Percentiles rank a stretch among this genome's conserved stretches.
Evolutionary conservation across 2,888 invertebrate species (phyloP).

Genomic region (Eurytoma californica): DNA sequence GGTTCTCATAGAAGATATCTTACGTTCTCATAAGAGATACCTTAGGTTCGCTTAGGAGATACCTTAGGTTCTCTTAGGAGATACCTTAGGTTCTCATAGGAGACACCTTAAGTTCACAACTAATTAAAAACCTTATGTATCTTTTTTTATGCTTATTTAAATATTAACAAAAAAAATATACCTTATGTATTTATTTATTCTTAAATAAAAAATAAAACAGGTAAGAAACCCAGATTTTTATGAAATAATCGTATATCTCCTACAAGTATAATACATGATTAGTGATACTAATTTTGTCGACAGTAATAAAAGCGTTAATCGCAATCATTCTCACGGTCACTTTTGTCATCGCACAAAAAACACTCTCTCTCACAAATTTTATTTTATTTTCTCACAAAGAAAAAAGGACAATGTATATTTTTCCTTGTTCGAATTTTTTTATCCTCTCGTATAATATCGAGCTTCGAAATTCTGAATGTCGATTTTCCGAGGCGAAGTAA

Average conservation of each 20-base stretch:
- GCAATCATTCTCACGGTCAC: slow-evolving; percentile 29
- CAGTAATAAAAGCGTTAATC: slow-evolving; percentile 23
- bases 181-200: no score
- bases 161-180: not conserved
- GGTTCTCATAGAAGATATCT: no score
- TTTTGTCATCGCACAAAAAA: slow-evolving; percentile 24
- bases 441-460: not conserved
- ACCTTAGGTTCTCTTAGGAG: no score
- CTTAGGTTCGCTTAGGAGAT: no score
- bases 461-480: slow-evolving; percentile 27
- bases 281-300: slow-evolving; percentile 37
- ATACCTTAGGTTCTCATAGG: no score
- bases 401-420: slow-evolving; percentile 13
- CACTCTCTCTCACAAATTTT: not conserved
- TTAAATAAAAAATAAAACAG: no score
- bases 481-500: not conserved
- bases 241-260: not conserved
- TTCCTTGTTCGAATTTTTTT: not conserved
- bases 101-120: no score
- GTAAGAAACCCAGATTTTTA: not conserved
- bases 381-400: slow-evolving; percentile 13
- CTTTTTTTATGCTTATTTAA: not conserved
- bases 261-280: not conserved
- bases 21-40: no score
- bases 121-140: not conserved